These are phyloP conservation scores for Lasiommata megera DNA, from an alignment of 2,888 invertebrate species.

Conservation along the genomic window DNA sequence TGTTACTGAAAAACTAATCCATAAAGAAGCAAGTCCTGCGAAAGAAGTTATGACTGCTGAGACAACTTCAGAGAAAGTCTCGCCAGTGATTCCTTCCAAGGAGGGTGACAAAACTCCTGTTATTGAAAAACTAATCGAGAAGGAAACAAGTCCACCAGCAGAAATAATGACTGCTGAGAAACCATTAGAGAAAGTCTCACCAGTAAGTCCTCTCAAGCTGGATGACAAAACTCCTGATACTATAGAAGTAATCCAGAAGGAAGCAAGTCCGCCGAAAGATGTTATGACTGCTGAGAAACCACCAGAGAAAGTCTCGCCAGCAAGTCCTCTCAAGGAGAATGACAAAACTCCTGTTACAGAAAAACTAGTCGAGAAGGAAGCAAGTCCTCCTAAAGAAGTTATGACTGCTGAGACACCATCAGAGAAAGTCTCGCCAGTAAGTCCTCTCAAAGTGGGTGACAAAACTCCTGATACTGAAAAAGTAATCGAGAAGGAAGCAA, in stretches of 20 bases:
- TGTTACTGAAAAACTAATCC: neutral
- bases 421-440: no score
- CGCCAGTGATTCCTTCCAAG: neutral
- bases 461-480: no score
- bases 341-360: slow-evolving; percentile 19
- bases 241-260: neutral
- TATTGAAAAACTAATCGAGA: no score
- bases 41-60: neutral
- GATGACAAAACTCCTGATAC: neutral
- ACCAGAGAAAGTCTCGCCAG: neutral
- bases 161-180: no score
- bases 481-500: no score
- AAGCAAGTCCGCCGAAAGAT: neutral
- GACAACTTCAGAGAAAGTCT: slow-evolving; percentile 19
- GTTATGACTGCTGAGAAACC: neutral
- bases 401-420: no score
- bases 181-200: neutral
- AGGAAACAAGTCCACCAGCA: no score
- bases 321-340: no score
- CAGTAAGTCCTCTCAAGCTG: neutral
- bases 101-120: neutral
- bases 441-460: no score
- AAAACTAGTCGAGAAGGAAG: slow-evolving; percentile 4
- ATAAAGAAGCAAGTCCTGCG: slow-evolving; percentile 8
- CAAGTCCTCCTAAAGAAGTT: neutral